These are phyloP conservation scores for Araneus ventricosus DNA, from an alignment of 1,140 invertebrate species.

Conservation along the genomic window DNA sequence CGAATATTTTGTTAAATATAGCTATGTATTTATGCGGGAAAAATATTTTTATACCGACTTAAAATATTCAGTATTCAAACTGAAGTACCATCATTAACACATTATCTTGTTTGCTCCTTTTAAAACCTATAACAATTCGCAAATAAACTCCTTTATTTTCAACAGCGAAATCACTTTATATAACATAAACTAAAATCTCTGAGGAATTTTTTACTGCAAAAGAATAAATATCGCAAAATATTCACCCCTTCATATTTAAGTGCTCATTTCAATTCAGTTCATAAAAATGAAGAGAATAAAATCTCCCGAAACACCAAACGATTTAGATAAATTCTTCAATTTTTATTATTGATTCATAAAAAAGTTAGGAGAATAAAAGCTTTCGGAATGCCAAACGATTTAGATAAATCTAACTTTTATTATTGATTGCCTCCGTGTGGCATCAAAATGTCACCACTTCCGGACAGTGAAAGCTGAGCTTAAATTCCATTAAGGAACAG, in stretches of 20 bases:
- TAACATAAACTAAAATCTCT: neutral
- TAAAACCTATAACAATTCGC: neutral
- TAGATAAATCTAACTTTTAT: conserved; percentile 36
- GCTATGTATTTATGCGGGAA: no score
- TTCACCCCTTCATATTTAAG: neutral
- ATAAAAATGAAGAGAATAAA: neutral
- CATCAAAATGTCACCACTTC: conserved; percentile 35
- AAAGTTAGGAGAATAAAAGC: neutral
- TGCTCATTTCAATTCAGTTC: neutral
- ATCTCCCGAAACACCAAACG: neutral
- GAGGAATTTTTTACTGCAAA: neutral
- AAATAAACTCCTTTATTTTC: neutral
- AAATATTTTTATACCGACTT: no score
- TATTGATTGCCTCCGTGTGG: conserved; percentile 18
- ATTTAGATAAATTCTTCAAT: conserved; percentile 13
- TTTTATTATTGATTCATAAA: conserved; percentile 2
- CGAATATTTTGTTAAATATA: no score
- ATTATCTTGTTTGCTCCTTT: no score
- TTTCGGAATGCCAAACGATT: conserved; percentile 10
- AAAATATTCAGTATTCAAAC: neutral
- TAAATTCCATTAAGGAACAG: conserved; percentile 41
- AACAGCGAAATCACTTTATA: neutral
- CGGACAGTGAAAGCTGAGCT: conserved; percentile 45
- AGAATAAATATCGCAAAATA: neutral
- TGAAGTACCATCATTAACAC: neutral